Evolutionary conservation across 2,113 vertebrate species (phyloP), one percentile per base, ranked within the genome.

Genomic region (Myiagra hebetior): DNA sequence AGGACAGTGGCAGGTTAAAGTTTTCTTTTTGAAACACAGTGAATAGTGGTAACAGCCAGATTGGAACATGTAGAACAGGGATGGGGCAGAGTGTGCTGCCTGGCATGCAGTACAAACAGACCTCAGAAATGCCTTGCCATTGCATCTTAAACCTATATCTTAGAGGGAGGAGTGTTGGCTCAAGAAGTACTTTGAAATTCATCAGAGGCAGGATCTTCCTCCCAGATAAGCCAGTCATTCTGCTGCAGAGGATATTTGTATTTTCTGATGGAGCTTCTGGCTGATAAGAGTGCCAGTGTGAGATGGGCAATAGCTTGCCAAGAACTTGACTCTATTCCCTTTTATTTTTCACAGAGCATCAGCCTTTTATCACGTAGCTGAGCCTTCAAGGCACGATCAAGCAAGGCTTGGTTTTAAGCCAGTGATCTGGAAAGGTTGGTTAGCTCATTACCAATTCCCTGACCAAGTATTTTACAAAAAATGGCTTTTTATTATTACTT

Each of bases 171-270:
- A 30, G 9, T 44, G 16, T 39, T 96, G 64, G 52, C n/a, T 92
- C 64, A 44, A 70, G 49, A 81, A 93, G 37, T 68, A 16, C 37
- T 92, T 96, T 78, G 37, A 50, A 68, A 92, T 75, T 94, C 83
- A 75, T 84, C 83, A 91, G 78, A 89, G 80, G 42, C 92, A 93
- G 86, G 73, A 78, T 95, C 92, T 96, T 95, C 76, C 60, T 94
- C 63, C 44, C 68, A 70, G 90, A 91, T 88, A 93, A 95, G 49
- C 27, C 64, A 72, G 52, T 62, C 65, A 68, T 78, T 93, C 85
- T 93, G 55, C 65, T 95, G 80, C 57, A 75, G 73, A 93, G 90
- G 88, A 84, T 92, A 84, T 94, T 84, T 93, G 85, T 94, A 17
- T 86, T 88, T 96, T 96, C 64, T 95, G 76, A 72, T 92, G 83